Conservation (phyloP, 2,888 invertebrate species). For the Lasius fuliginosus region DNA sequence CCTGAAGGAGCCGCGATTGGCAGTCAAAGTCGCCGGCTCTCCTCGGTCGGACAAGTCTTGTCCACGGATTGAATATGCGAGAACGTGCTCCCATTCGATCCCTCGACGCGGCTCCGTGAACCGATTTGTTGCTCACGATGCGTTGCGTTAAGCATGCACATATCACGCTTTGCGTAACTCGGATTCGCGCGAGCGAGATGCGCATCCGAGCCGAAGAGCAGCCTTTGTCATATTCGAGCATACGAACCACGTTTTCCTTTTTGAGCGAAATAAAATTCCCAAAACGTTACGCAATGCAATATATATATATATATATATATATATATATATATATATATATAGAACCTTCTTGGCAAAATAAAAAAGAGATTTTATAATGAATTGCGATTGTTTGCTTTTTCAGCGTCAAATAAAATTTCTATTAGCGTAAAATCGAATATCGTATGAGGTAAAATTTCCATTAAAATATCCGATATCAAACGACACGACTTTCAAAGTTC, state of each 20-base stretch:
- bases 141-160: constrained; percentile 34
- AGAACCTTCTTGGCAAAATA: not conserved
- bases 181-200: constrained; percentile 31
- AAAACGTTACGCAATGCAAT: not conserved
- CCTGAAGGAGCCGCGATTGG: constrained; percentile 1
- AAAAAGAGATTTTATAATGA: not conserved
- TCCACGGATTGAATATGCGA: not conserved
- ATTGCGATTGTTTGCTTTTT: not conserved
- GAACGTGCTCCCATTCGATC: constrained; percentile 24
- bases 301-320: too few species aligned
- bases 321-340: too few species aligned
- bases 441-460: not conserved
- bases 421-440: not conserved
- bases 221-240: not conserved
- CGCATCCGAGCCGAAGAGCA: not conserved
- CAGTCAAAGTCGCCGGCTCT: constrained; percentile 42
- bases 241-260: not conserved
- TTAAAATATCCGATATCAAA: constrained; percentile 8
- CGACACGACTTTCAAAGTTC: not conserved
- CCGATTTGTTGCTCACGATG: constrained; percentile 60
- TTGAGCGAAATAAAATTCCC: not conserved
- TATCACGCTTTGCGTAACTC: constrained; percentile 63
- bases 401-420: not conserved
- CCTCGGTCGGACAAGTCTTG: constrained; percentile 42
- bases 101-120: constrained; percentile 40